Percentiles rank a stretch among this genome's conserved stretches.
Conservation (phyloP, 2,113 vertebrate genomes). For the Marcusenius ussheri region DNA sequence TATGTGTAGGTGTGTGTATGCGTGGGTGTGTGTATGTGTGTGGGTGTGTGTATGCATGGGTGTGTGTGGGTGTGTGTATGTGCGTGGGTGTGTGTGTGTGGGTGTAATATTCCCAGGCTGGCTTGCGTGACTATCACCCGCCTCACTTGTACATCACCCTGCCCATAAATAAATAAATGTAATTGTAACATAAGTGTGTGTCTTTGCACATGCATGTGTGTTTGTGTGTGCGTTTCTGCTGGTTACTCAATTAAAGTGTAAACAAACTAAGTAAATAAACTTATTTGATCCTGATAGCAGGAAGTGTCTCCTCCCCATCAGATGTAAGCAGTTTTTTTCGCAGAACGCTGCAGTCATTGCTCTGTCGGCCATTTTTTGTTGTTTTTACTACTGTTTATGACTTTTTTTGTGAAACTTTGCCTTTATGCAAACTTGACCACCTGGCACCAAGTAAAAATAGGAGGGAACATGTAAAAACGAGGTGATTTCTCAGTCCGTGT, state of each 20-base stretch:
- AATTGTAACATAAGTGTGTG: slow-evolving; percentile 8
- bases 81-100: not conserved
- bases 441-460: not conserved
- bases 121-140: not conserved
- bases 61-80: not conserved
- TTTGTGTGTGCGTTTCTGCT: not conserved
- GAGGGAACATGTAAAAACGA: not conserved
- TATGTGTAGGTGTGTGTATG: too few species aligned
- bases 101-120: not conserved
- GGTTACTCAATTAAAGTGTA: not conserved
- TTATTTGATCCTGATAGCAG: not conserved
- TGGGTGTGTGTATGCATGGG: slow-evolving; percentile 56
- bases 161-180: not conserved
- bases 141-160: slow-evolving; percentile 44
- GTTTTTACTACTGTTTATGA: not conserved
- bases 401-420: not conserved
- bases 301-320: not conserved
- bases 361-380: not conserved
- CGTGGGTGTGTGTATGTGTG: too few species aligned
- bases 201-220: slow-evolving; percentile 3
- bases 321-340: too few species aligned
- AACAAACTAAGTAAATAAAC: not conserved
- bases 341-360: not conserved
- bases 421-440: not conserved
- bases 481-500: not conserved